Evolutionary conservation across 2,113 vertebrate species (phyloP).

Genomic region (Dipodomys stephensi): DNA sequence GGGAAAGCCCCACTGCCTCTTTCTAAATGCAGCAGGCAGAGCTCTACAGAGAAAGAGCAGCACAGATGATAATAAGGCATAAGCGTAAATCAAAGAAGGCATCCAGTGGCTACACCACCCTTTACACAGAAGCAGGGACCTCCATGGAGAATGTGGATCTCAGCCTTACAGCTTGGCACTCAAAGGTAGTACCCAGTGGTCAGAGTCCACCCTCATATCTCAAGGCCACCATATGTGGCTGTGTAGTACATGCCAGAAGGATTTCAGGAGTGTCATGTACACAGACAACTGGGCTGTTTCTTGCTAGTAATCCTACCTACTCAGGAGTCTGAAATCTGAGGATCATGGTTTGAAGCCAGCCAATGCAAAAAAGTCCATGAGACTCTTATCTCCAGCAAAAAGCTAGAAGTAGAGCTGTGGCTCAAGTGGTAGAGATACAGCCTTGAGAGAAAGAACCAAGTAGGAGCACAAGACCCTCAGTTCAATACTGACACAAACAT

Average conservation of each 20-base stretch:
- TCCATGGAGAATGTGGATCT: neutral
- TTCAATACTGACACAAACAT: too few species aligned
- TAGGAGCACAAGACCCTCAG: too few species aligned
- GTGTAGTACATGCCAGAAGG: too few species aligned
- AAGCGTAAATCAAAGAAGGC: neutral
- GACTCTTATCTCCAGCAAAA: too few species aligned
- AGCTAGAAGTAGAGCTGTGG: too few species aligned
- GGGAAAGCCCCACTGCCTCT: neutral
- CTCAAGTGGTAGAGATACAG: too few species aligned
- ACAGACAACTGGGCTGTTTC: neutral
- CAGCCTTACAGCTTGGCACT: neutral
- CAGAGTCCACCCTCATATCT: neutral
- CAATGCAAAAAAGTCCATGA: too few species aligned
- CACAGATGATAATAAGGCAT: neutral
- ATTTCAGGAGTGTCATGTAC: neutral
- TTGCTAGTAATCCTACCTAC: too few species aligned
- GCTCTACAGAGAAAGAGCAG: neutral
- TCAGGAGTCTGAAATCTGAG: too few species aligned
- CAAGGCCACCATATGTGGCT: neutral
- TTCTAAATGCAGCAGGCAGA: neutral
- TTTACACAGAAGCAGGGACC: neutral
- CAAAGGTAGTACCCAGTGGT: neutral
- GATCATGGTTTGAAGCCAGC: too few species aligned
- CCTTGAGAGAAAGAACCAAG: too few species aligned
- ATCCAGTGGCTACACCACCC: neutral